Evolutionary conservation across 2,888 invertebrate genomes (phyloP), one percentile per base, ranked within the genome.

Genomic region (Pasiphila rectangulata): DNA sequence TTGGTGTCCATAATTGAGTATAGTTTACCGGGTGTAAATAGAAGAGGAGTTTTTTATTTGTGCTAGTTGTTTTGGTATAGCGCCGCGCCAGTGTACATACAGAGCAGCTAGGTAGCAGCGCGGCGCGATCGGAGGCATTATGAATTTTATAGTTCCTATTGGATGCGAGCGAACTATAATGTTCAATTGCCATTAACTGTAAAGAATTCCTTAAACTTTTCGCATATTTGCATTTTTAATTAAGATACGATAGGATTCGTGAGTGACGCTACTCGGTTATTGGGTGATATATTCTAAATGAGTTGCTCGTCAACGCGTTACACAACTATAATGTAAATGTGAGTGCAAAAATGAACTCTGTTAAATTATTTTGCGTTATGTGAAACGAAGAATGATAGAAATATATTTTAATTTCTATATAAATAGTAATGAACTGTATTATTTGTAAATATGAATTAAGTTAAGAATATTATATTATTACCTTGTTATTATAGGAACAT

Each of bases 391-490:
- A 83, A 89, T 87, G 83, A 89, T 88, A 88, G 85, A 88, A 84
- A 83, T 87, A 87, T 87, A 88, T 87, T 85, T 84, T 84, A 86
- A 86, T 87, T 87, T 87, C 86, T 86, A 84, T 83, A 83, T 82
- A 79, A 75, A 83, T 82, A 79, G 73, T 80, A 84, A 83, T 80
- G 78, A 87, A 86, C 83, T 91, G 90, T 91, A 90, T 90, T 90
- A 90, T 90, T 90, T 91, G 91, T 91, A 91, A 83, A 91, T 90
- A 91, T 81, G 79, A 87, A 75, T 73, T 68, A 83, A 86, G 83
- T 82, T 90, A 90, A 90, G 90, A 81, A 90, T 90, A 91, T 90
- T 90, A 90, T 87, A 87, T 87, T 87, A 87, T 87, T 84, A 83
- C 76, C 73, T 88, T 87, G 88, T 89, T 90, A 87, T 89, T 47